A percentile compares a stretch with the other conserved stretches of the same genome.
phyloP scores from a whole-genome alignment of 2,888 invertebrate species.

The Macrophya annulata region DNA sequence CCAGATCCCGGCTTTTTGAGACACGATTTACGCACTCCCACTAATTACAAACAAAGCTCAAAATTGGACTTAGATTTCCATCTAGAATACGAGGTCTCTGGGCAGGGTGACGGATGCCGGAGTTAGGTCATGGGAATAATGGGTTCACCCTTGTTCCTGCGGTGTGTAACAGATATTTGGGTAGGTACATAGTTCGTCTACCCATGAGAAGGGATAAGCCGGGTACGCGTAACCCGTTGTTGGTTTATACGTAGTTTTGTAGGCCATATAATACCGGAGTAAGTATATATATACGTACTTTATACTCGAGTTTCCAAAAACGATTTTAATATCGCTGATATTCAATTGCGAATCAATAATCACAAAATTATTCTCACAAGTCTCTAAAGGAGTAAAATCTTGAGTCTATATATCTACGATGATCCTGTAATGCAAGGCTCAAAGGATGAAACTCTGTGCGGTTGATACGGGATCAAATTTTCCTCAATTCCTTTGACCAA shows the following conservation, averaged over 20 bases:
- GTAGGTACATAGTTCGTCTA: slow-evolving; percentile 49
- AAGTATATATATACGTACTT: too few species aligned
- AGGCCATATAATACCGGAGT: slow-evolving; percentile 18
- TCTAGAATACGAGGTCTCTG: neutral
- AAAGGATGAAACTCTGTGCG: neutral
- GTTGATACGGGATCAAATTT: neutral
- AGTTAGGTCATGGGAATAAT: slow-evolving; percentile 43
- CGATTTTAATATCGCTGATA: neutral
- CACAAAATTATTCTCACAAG: neutral
- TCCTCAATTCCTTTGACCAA: slow-evolving; percentile 4
- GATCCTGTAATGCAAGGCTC: neutral
- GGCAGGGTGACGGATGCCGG: neutral
- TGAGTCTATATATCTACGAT: neutral
- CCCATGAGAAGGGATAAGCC: slow-evolving; percentile 48
- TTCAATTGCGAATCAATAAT: neutral
- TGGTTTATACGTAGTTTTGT: slow-evolving; percentile 43
- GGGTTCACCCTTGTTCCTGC: slow-evolving; percentile 47
- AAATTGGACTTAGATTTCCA: neutral
- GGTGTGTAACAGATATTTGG: slow-evolving; percentile 51
- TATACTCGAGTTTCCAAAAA: neutral
- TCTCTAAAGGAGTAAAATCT: neutral
- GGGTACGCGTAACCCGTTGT: slow-evolving; percentile 38
- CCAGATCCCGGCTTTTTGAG: neutral
- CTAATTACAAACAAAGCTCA: neutral
- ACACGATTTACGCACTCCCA: too few species aligned